Percentiles rank a stretch among this genome's conserved stretches.
Conservation (phyloP, 2,888 invertebrate genomes). For the Nysson spinosus region DNA sequence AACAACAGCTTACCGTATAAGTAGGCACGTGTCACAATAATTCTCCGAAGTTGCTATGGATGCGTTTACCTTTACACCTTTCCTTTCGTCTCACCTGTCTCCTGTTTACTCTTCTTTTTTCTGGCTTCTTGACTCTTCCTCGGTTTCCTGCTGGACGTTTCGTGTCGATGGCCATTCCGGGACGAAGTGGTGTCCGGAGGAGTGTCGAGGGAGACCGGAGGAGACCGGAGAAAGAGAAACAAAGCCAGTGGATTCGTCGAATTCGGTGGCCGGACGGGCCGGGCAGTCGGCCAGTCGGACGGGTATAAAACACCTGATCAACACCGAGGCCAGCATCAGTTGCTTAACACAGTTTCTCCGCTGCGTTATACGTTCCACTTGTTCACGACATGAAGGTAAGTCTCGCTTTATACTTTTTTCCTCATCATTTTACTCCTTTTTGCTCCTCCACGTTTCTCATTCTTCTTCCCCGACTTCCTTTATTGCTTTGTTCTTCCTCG, state of each 20-base stretch:
- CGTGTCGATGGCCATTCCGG: too few species aligned
- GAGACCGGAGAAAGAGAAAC: constrained; percentile 3
- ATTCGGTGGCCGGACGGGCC: constrained; percentile 64
- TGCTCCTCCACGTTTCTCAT: not conserved
- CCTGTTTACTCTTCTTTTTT: too few species aligned
- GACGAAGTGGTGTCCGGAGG: too few species aligned
- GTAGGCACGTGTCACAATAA: constrained; percentile 19
- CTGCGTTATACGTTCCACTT: constrained; percentile 39
- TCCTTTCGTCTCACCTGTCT: not conserved
- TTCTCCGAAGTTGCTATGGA: constrained; percentile 23
- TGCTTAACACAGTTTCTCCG: constrained; percentile 54
- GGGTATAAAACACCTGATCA: constrained; percentile 67
- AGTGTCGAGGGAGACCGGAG: not conserved
- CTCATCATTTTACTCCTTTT: not conserved
- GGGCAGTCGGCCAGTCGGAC: too few species aligned
- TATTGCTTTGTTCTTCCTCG: not conserved
- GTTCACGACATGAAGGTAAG: constrained; percentile 68
- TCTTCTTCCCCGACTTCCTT: not conserved
- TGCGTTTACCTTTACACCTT: constrained; percentile 25
- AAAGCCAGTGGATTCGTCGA: constrained; percentile 53
- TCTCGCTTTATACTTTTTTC: constrained; percentile 5
- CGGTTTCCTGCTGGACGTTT: too few species aligned
- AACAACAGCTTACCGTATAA: too few species aligned
- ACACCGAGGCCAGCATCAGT: constrained; percentile 63
- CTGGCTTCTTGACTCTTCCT: too few species aligned